These are phyloP conservation scores for Epinotia ramella DNA, from an alignment of 2,888 invertebrate species.

Conservation along the genomic window DNA sequence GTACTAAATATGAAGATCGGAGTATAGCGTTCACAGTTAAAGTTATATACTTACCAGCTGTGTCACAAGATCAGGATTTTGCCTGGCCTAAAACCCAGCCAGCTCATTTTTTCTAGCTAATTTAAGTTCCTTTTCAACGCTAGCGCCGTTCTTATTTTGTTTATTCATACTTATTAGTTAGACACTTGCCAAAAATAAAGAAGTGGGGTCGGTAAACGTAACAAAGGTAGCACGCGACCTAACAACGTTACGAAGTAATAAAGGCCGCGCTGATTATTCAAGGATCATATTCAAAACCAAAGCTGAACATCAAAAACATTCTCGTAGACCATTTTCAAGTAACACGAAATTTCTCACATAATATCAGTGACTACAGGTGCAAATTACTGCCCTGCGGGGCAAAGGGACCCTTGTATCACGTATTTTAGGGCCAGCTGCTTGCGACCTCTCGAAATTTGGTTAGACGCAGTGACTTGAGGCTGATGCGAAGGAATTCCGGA, in stretches of 20 bases:
- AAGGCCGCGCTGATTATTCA: constrained; percentile 41
- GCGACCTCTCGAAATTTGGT: constrained; percentile 62
- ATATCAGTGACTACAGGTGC: constrained; percentile 79
- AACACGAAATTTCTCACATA: constrained; percentile 77
- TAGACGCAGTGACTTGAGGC: constrained; percentile 45
- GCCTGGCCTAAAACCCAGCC: neutral
- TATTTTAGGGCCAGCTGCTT: constrained; percentile 61
- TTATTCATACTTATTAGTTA: constrained; percentile 4
- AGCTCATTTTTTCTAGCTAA: neutral
- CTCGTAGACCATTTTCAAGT: constrained; percentile 61
- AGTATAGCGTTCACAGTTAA: too few relatives aligned
- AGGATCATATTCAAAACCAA: constrained; percentile 51
- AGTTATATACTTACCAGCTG: too few relatives aligned
- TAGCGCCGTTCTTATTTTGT: neutral
- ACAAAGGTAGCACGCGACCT: constrained; percentile 5
- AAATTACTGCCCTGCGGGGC: constrained; percentile 75
- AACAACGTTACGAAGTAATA: constrained; percentile 34
- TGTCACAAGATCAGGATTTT: neutral
- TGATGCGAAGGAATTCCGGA: constrained; percentile 51
- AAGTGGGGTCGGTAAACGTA: neutral
- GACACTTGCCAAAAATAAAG: neutral
- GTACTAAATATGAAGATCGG: too few relatives aligned
- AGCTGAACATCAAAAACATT: constrained; percentile 52
- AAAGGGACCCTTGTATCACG: constrained; percentile 71
- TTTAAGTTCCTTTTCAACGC: neutral